Conservation (phyloP, 2,113 vertebrate genomes). For the Pheucticus melanocephalus region DNA sequence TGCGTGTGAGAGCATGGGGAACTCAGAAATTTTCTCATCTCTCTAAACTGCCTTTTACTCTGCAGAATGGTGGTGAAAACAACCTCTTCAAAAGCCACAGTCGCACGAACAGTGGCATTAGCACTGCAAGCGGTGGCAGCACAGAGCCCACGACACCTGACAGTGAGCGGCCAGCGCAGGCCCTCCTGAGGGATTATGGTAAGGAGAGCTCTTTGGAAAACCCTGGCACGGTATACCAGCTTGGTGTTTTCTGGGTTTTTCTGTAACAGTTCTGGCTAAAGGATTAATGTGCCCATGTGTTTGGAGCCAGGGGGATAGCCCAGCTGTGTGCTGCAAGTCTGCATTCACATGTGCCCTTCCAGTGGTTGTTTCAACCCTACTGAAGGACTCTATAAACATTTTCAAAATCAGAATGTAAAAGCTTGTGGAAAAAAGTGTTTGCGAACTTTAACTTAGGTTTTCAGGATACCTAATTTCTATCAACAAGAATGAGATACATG, state of each 20-base stretch:
- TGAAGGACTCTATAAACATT: not conserved
- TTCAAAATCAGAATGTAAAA: not conserved
- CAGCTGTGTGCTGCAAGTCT: not conserved
- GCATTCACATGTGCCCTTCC: not conserved
- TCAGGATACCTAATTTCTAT: not conserved
- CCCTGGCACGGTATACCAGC: not conserved
- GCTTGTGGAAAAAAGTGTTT: not conserved
- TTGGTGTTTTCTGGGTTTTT: not conserved
- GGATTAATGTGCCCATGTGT: not conserved
- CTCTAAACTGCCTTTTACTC: constrained; percentile 27
- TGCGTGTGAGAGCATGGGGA: not conserved
- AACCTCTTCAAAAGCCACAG: constrained; percentile 85
- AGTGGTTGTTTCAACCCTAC: not conserved
- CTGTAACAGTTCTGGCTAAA: not conserved
- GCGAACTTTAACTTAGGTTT: not conserved
- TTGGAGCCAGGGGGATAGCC: not conserved
- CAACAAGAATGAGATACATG: not conserved
- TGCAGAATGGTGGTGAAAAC: constrained; percentile 72
- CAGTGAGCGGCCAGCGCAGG: constrained; percentile 87
- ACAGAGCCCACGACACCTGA: constrained; percentile 89
- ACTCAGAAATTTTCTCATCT: not conserved
- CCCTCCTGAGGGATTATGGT: constrained; percentile 93
- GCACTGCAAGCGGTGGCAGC: constrained; percentile 88
- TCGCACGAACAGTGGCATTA: constrained; percentile 90
- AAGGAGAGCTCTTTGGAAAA: constrained; percentile 27